These are phyloP conservation scores for Drosophila takahashii DNA, from an alignment of 1,140 invertebrate genomes.

Conservation along the genomic window DNA sequence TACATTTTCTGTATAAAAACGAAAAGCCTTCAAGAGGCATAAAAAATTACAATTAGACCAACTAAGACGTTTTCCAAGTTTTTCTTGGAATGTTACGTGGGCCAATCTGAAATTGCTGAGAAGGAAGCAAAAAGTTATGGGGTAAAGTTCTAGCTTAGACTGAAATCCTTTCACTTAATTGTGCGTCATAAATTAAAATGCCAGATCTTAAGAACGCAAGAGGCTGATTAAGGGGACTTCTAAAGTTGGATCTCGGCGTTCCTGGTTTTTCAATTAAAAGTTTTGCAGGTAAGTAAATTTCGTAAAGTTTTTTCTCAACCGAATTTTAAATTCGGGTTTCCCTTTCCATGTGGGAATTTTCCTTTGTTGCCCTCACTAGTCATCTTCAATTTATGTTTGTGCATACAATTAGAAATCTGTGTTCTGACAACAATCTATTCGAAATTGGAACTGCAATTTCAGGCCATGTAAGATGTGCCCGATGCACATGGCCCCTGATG, in stretches of 20 bases:
- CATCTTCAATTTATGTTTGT: slow-evolving; percentile 53
- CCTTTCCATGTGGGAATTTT: slow-evolving; percentile 5
- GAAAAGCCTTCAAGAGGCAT: neutral
- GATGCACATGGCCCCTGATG: slow-evolving; percentile 61
- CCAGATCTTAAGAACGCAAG: slow-evolving; percentile 6
- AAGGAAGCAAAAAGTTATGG: slow-evolving; percentile 2
- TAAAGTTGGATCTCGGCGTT: slow-evolving; percentile 16
- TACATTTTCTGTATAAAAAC: neutral
- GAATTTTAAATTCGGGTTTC: neutral
- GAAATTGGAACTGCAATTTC: slow-evolving; percentile 15
- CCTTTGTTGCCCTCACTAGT: neutral
- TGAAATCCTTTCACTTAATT: slow-evolving; percentile 65
- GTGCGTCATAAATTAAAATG: slow-evolving; percentile 65
- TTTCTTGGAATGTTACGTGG: slow-evolving; percentile 21
- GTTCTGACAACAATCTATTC: slow-evolving; percentile 52
- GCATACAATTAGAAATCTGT: slow-evolving; percentile 74
- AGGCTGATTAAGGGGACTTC: slow-evolving; percentile 47
- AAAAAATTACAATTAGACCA: slow-evolving; percentile 1
- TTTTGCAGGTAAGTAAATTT: slow-evolving; percentile 65
- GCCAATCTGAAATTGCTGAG: slow-evolving; percentile 50
- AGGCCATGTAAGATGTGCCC: slow-evolving; percentile 48
- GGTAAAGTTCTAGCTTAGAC: neutral
- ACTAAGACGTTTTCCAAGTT: slow-evolving; percentile 13
- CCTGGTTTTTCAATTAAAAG: slow-evolving; percentile 75
- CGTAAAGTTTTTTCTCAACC: slow-evolving; percentile 9